Conservation (phyloP, 1,140 invertebrate species). For the Catajapyx aquilonaris region DNA sequence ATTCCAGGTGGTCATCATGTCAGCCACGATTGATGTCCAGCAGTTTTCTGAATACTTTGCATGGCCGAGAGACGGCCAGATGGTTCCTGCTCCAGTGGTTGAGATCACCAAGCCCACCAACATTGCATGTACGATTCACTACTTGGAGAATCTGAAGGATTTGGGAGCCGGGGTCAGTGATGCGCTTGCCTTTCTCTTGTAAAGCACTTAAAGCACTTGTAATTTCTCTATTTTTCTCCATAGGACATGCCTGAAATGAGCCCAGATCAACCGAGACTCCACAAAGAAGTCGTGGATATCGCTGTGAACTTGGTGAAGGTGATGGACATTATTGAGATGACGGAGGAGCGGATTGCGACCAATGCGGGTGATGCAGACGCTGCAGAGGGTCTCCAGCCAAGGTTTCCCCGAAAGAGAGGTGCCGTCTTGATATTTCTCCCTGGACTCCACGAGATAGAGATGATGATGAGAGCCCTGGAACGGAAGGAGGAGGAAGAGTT, state of each 20-base stretch:
- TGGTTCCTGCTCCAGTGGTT: conserved; percentile 30
- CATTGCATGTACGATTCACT: conserved; percentile 36
- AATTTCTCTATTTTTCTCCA: conserved; percentile 12
- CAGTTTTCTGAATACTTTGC: conserved; percentile 34
- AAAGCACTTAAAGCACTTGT: conserved; percentile 10
- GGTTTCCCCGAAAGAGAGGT: conserved; percentile 21
- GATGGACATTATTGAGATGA: conserved; percentile 45
- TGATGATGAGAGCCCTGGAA: too few relatives aligned
- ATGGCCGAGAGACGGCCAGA: conserved; percentile 21
- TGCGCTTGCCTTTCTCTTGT: neutral
- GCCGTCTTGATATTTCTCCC: conserved; percentile 73
- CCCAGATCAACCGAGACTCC: conserved; percentile 26
- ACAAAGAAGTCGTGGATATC: conserved; percentile 27
- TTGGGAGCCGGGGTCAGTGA: conserved; percentile 17
- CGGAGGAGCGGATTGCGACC: conserved; percentile 16
- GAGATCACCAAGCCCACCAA: conserved; percentile 26
- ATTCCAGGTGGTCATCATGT: conserved; percentile 33
- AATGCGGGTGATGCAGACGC: conserved; percentile 14
- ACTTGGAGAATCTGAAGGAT: conserved; percentile 37
- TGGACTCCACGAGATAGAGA: conserved; percentile 64
- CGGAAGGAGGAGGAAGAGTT: too few relatives aligned
- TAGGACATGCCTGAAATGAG: conserved; percentile 27
- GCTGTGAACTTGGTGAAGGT: conserved; percentile 37
- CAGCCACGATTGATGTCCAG: conserved; percentile 28
- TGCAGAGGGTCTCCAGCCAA: too few relatives aligned